Base-by-base conservation (phyloP, 1,140 invertebrate species). In the Neuroterus valhalla region DNA sequence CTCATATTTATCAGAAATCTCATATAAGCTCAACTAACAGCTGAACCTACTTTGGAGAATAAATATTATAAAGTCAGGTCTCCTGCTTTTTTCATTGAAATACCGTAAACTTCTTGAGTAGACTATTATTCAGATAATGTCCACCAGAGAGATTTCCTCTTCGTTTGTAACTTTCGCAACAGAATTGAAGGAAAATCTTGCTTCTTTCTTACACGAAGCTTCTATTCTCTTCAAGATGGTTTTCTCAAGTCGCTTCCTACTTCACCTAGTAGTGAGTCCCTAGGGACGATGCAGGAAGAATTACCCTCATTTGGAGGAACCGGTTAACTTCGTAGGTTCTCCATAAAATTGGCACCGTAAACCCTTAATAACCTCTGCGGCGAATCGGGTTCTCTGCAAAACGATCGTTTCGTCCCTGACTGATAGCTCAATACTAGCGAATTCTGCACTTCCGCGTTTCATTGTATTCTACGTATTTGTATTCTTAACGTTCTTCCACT, bases 341-440 rank as follows among this genome's bases (percentile, higher is more conserved):
- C 11, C 52, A 23, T 62, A 62, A 62, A 62, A 62, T 62, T 2
- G 55, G 55, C 26, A 31, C 55, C 55, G 21, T 62, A 62, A 62
- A 62, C 55, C 55, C 55, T 62, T 62, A 62, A 62, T 62, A 62
- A 31, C 55, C 55, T 38, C 55, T 62, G 55, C 55, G 23, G 55
- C 26, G 31, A 62, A 19, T 62, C 14, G 55, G 11, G 21, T 26
- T 15, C 52, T 14, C 52, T 31, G 52, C 11, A 31, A 62, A 62
- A 62, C 55, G 55, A 62, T 62, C 26, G 55, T 62, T 31, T 62
- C 55, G 55, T 31, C 14, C 23, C 26, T 38, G 21, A 62, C 55
- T 62, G 26, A 62, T 62, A 62, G 26, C 55, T 62, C 55, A 62
- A 26, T 26, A 62, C 23, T 62, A 26, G 55, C 31, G 15, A 62